Evolutionary conservation across 2,113 vertebrate genomes (phyloP), one percentile per base, ranked within the genome.

Genomic region (Delphinapterus leucas): DNA sequence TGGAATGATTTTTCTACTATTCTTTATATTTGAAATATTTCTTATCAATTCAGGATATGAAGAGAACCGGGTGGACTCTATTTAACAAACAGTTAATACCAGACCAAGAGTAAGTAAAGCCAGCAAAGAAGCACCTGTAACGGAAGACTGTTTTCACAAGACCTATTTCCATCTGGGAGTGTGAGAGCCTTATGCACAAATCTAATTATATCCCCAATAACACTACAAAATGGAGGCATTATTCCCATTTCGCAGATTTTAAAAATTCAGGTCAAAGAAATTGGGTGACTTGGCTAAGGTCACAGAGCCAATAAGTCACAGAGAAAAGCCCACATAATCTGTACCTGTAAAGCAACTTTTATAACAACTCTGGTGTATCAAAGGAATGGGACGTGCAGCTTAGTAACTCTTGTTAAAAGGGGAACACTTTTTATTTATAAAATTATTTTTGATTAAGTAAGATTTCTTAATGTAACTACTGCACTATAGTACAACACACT

Each of bases 11-110:
- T 61, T 93, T 92, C 49, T 68, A 80, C n/a, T 85, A 80, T 55
- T 47, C 26, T 68, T 93, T 67, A 80, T 41, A 44, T 88, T n/a
- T 97, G n/a, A 97, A 97, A 86, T 91, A 92, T 33, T 82, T 90
- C 73, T 95, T 92, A 88, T 49, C 23, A 84, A 63, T 61, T 53
- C 41, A 95, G 74, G 17, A 92, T 77, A 63, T 31, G 83, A 38
- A 70, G 49, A 88, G 33, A 93, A 95, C 11, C 68, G 6, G 15
- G 13, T 65, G 2, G 61, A 79, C 3, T 70, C 41, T 70, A 71
- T 38, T 55, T 76, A 86, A 82, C 18, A 89, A 88, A 82, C 38
- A 60, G 53, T 77, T 96, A 90, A 13, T 77, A 65, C n/a, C 85
- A 93, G 83, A 55, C n/a, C 21, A 80, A 80, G 58, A 80, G 41